phyloP scores from a whole-genome alignment of 2,113 vertebrate genomes.

The Grammomys dolichurus region DNA sequence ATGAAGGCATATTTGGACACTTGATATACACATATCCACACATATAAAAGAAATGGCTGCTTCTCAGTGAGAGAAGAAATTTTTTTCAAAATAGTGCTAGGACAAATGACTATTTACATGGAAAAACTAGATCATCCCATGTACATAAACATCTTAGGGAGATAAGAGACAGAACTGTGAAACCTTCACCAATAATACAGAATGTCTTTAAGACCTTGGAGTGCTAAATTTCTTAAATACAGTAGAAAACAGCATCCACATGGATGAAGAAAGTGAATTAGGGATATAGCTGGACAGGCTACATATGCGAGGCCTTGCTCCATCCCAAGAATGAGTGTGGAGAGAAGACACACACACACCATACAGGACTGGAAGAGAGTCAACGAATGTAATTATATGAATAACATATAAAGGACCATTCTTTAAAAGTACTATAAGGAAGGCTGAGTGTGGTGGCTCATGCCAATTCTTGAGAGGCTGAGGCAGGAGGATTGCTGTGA shows the following conservation, averaged over 20 bases:
- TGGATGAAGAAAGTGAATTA: not conserved
- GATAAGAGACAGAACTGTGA: not conserved
- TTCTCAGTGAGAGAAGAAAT: slow-evolving; percentile 10
- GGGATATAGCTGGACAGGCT: not conserved
- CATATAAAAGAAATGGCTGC: slow-evolving; percentile 2
- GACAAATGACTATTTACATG: not conserved
- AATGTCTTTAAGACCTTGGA: not conserved
- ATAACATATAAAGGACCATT: slow-evolving; percentile 37
- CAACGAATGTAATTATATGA: slow-evolving; percentile 14
- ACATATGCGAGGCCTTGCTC: not conserved
- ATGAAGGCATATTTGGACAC: slow-evolving; percentile 3
- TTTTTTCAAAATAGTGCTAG: not conserved
- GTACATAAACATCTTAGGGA: slow-evolving; percentile 7
- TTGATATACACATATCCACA: not conserved
- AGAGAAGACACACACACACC: slow-evolving; percentile 13
- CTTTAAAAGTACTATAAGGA: slow-evolving; percentile 8
- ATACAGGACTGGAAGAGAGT: not conserved
- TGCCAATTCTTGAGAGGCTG: not conserved
- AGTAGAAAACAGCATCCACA: slow-evolving; percentile 21
- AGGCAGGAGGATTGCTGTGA: not conserved
- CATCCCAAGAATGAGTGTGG: not conserved
- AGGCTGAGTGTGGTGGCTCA: not conserved
- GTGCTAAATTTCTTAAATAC: slow-evolving; percentile 53
- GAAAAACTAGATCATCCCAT: slow-evolving; percentile 22
- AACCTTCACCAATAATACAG: slow-evolving; percentile 11